phyloP scores from a whole-genome alignment of 2,113 vertebrate genomes.

The Platichthys flesus region DNA sequence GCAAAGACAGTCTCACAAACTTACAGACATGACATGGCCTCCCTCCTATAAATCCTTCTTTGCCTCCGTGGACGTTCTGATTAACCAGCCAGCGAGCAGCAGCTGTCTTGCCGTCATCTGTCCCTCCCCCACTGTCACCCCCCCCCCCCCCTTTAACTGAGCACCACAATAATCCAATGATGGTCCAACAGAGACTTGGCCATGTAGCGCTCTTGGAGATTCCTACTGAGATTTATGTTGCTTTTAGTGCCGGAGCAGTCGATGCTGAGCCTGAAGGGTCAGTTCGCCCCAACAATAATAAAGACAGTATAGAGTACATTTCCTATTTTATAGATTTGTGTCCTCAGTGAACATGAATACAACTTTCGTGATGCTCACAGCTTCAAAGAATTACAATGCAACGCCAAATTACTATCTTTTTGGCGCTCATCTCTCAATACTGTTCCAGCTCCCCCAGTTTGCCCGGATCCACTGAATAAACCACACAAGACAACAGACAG shows the following conservation, averaged over 20 bases:
- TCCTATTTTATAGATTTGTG: neutral
- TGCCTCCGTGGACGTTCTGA: slow-evolving; percentile 22
- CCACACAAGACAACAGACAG: neutral
- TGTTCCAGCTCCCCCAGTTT: neutral
- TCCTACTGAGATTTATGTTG: neutral
- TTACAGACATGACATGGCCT: neutral
- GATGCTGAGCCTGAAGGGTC: slow-evolving; percentile 4
- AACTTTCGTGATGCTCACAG: neutral
- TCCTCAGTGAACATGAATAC: neutral
- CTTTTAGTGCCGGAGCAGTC: neutral
- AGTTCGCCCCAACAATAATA: neutral
- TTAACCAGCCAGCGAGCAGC: slow-evolving; percentile 38
- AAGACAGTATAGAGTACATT: neutral
- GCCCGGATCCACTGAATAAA: neutral
- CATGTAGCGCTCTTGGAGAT: slow-evolving; percentile 4
- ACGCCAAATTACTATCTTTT: neutral
- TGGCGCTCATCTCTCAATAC: neutral
- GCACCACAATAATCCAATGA: slow-evolving; percentile 25
- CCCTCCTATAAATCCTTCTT: slow-evolving; percentile 29
- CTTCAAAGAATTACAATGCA: neutral
- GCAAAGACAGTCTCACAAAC: neutral
- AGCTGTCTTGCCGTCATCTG: slow-evolving; percentile 25
- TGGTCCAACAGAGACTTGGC: slow-evolving; percentile 1
- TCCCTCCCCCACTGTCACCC: slow-evolving; percentile 36
- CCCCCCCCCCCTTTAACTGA: neutral